phyloP scores from a whole-genome alignment of 92 coral and sea anemone species.

The Isaurus tuberculatus region DNA sequence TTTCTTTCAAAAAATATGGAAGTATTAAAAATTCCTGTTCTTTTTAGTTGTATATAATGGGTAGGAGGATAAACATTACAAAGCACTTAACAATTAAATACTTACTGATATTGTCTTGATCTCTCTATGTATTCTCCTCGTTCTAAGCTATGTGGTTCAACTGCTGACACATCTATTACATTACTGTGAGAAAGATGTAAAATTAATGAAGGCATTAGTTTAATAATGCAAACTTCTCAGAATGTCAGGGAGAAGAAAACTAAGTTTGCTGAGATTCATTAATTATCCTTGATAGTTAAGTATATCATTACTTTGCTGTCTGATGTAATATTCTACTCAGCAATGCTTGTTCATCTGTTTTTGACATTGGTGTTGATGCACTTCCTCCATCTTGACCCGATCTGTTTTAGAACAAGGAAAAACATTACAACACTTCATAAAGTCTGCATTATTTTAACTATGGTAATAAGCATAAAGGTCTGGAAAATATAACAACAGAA shows the following conservation, averaged over 20 bases:
- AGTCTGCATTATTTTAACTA: too few species aligned
- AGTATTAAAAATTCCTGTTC: too few species aligned
- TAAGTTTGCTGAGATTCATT: too few species aligned
- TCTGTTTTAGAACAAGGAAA: slow-evolving; percentile 14
- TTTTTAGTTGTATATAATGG: too few species aligned
- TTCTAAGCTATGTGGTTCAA: slow-evolving; percentile 98
- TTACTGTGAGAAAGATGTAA: slow-evolving; percentile 58
- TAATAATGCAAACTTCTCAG: background rate
- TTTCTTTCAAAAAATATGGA: too few species aligned
- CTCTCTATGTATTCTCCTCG: slow-evolving; percentile 97
- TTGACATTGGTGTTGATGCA: slow-evolving; percentile 84
- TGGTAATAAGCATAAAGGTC: too few species aligned
- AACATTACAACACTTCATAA: too few species aligned
- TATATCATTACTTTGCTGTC: slow-evolving; percentile 89
- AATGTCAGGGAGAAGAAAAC: too few species aligned
- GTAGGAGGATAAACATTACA: too few species aligned
- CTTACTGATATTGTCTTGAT: slow-evolving; percentile 95
- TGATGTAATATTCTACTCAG: slow-evolving; percentile 93
- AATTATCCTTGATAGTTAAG: too few species aligned
- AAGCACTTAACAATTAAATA: background rate
- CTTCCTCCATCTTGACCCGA: slow-evolving; percentile 75
- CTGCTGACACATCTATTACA: slow-evolving; percentile 97
- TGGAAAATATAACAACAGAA: too few species aligned
- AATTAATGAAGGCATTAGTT: too few species aligned
- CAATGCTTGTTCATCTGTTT: slow-evolving; percentile 96